A percentile compares a stretch with the other conserved stretches of the same genome.
Conservation (phyloP, 2,113 vertebrate species). For the Opisthocomus hoazin region DNA sequence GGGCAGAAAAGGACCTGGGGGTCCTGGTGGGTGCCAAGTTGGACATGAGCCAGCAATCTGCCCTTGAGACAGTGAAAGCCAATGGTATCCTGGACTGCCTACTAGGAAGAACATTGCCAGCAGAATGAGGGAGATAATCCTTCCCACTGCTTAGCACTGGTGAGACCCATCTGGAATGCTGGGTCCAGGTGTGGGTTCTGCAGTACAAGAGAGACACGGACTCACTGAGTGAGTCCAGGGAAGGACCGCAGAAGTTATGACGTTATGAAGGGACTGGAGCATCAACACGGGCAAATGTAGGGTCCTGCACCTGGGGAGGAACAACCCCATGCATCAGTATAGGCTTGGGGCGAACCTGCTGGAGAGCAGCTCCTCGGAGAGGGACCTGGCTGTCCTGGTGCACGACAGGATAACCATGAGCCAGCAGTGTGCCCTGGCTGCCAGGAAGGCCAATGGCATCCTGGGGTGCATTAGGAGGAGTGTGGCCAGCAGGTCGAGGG, state of each 20-base stretch:
- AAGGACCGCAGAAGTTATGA: background rate
- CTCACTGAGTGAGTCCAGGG: background rate
- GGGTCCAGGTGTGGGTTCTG: too few species aligned
- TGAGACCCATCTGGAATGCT: background rate
- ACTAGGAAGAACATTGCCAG: background rate
- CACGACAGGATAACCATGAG: too few species aligned
- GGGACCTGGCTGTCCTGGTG: too few species aligned
- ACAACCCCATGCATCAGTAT: too few species aligned
- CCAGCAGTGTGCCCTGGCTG: too few species aligned
- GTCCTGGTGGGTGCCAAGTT: background rate
- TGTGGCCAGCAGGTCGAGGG: too few species aligned
- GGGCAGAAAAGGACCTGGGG: background rate
- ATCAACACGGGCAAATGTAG: too few species aligned
- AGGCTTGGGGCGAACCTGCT: too few species aligned
- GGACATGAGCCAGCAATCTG: background rate
- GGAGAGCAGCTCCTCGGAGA: too few species aligned
- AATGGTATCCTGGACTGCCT: background rate
- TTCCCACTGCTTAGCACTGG: background rate
- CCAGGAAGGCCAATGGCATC: too few species aligned
- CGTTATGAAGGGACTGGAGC: background rate
- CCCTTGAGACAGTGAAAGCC: background rate
- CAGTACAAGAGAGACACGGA: background rate
- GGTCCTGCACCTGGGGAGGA: too few species aligned
- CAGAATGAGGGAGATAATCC: background rate
- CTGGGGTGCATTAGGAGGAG: too few species aligned